Percentiles rank a stretch among this genome's conserved stretches.
Evolutionary conservation across 2,797 vertebrate species (phyloP).

Genomic region (Sebastes minor): DNA sequence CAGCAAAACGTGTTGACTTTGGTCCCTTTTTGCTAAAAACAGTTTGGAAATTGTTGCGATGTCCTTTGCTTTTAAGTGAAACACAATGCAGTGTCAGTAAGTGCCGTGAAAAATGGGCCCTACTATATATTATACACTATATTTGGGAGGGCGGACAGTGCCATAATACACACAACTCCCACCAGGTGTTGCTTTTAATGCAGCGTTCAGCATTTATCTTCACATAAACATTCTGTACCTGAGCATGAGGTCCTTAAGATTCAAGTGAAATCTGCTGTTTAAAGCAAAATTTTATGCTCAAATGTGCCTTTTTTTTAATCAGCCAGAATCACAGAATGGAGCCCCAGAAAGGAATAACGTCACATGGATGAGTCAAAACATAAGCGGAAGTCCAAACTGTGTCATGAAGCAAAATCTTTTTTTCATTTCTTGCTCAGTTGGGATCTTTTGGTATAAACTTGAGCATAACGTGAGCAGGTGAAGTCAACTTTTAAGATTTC

Average conservation of each 20-base stretch:
- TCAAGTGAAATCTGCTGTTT: slow-evolving; percentile 11
- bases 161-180: slow-evolving; percentile 17
- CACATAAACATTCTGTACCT: background rate
- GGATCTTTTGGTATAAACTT: background rate
- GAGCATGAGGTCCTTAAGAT: background rate
- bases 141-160: background rate
- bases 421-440: background rate
- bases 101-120: slow-evolving; percentile 6
- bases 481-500: background rate
- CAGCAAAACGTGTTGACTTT: background rate
- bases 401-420: background rate
- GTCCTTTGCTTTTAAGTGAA: background rate
- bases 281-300: background rate
- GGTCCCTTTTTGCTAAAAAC: background rate
- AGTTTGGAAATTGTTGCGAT: background rate
- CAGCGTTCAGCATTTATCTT: slow-evolving; percentile 23
- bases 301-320: background rate
- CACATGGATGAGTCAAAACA: slow-evolving; percentile 25
- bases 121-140: background rate
- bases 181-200: slow-evolving; percentile 29
- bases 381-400: slow-evolving; percentile 1
- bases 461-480: background rate
- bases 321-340: background rate
- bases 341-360: background rate
- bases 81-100: slow-evolving; percentile 13